A percentile compares a stretch with the other conserved stretches of the same genome.
Evolutionary conservation across 2,888 invertebrate genomes (phyloP).

Genomic region (Cloeon dipterum): DNA sequence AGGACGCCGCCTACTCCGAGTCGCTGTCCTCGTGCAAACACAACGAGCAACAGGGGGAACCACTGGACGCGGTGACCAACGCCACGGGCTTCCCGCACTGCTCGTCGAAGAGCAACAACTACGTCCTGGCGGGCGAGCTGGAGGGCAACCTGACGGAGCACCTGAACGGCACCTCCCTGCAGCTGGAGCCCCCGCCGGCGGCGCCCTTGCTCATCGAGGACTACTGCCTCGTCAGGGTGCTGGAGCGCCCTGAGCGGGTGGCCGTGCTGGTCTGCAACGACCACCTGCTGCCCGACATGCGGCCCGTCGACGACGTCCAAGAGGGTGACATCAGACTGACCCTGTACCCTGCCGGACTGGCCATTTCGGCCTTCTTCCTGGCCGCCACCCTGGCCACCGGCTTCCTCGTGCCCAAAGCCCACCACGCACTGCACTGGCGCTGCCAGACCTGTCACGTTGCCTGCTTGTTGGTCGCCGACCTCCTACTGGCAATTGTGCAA

Average conservation of each 20-base stretch:
- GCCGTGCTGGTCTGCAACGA: conserved; percentile 1
- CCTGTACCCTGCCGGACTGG: conserved; percentile 52
- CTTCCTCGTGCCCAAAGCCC: conserved; percentile 54
- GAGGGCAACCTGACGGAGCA: conserved; percentile 3
- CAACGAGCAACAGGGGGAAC: conserved; percentile 12
- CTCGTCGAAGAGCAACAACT: conserved; percentile 20
- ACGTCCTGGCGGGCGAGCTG: conserved; percentile 33
- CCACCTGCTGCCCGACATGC: neutral
- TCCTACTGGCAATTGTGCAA: conserved; percentile 55
- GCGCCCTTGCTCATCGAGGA: neutral
- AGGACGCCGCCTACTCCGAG: conserved; percentile 33
- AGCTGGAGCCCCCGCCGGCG: neutral
- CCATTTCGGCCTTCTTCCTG: conserved; percentile 60
- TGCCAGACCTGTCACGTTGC: conserved; percentile 73
- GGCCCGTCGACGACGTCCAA: conserved; percentile 5
- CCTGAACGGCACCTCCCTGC: neutral
- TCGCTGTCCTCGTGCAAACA: conserved; percentile 24
- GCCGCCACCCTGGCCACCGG: conserved; percentile 59
- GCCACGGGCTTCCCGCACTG: conserved; percentile 31
- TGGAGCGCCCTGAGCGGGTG: neutral
- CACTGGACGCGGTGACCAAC: conserved; percentile 19
- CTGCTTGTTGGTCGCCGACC: conserved; percentile 58
- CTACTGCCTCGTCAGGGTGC: conserved; percentile 3
- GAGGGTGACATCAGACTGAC: conserved; percentile 32
- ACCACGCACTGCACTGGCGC: conserved; percentile 71